A percentile compares a stretch with the other conserved stretches of the same genome.
These are phyloP conservation scores for Chaitophorus viminalis DNA, from an alignment of 2,888 invertebrate genomes.

Conservation along the genomic window DNA sequence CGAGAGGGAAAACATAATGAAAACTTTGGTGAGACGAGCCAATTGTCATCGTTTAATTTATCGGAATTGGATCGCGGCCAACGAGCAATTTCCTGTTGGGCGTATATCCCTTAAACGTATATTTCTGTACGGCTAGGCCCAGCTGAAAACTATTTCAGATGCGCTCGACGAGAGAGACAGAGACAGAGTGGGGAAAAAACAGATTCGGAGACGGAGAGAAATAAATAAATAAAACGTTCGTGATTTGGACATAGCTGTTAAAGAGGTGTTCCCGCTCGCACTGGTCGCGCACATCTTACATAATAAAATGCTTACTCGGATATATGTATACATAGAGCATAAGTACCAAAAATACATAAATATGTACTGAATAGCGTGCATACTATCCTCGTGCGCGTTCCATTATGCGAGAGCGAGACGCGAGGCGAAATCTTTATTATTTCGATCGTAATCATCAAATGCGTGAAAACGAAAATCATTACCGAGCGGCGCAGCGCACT, in stretches of 20 bases:
- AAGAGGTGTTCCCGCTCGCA: background rate
- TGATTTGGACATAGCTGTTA: conserved; percentile 38
- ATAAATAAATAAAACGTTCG: conserved; percentile 46
- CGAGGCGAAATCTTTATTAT: conserved; percentile 24
- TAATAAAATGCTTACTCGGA: background rate
- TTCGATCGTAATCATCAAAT: conserved; percentile 5
- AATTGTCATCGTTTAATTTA: conserved; percentile 61
- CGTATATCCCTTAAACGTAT: conserved; percentile 57
- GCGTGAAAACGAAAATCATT: conserved; percentile 52
- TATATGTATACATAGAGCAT: no score
- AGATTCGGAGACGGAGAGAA: background rate
- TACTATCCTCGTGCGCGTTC: background rate
- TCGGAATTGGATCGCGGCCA: conserved; percentile 54
- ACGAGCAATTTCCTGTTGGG: conserved; percentile 60
- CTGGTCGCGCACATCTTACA: background rate
- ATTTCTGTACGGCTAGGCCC: conserved; percentile 45
- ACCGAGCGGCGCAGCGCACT: conserved; percentile 7
- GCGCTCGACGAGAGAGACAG: background rate
- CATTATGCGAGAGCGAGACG: background rate
- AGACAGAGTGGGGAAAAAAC: background rate
- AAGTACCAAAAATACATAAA: no score
- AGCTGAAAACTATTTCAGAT: conserved; percentile 52
- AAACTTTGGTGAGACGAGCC: conserved; percentile 60
- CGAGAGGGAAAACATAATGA: conserved; percentile 53
- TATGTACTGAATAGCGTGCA: background rate